These are phyloP conservation scores for Dermochelys coriacea DNA, from an alignment of 2,797 vertebrate genomes.

Conservation along the genomic window DNA sequence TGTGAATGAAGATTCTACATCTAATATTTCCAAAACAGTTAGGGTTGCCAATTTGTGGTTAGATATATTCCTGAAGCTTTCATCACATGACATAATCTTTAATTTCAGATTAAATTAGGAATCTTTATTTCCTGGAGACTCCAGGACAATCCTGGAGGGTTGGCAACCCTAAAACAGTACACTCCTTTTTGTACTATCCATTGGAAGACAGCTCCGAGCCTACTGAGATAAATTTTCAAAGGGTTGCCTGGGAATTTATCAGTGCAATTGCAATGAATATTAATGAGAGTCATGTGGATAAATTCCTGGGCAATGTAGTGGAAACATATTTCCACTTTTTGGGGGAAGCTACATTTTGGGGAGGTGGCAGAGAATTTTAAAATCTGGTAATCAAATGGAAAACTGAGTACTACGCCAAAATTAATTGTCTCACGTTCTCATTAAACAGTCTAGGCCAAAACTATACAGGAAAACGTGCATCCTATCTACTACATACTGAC, in stretches of 20 bases:
- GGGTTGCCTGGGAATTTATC: not conserved
- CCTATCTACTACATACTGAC: not conserved
- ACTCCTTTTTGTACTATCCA: not conserved
- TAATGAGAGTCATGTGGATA: rapidly evolving
- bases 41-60: not conserved
- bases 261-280: not conserved
- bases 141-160: no score
- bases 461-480: not conserved
- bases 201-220: not conserved
- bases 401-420: not conserved
- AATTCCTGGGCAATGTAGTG: rapidly evolving
- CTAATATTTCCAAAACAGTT: rapidly evolving
- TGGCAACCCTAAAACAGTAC: not conserved
- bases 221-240: not conserved
- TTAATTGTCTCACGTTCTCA: not conserved
- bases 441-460: not conserved
- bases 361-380: no score
- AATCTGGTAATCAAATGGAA: not conserved
- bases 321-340: no score
- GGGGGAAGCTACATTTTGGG: no score
- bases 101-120: no score
- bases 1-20: not conserved
- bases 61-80: no score
- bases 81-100: no score
- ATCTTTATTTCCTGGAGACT: no score